Base-by-base conservation (phyloP, 2,888 invertebrate genomes). In the Conistra vaccinii region DNA sequence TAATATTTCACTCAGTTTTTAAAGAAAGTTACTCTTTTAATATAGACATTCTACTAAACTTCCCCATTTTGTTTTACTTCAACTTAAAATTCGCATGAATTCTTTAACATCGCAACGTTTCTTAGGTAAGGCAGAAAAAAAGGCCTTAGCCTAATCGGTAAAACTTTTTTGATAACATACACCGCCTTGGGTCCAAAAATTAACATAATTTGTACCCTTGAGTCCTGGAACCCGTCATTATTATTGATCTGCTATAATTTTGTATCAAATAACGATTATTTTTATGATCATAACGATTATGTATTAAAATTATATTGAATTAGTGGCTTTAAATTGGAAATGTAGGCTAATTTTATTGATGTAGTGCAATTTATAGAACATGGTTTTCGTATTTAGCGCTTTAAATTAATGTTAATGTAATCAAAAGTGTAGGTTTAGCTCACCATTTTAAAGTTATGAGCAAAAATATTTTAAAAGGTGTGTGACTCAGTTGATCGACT, bases 151-250 rank as follows among this genome's bases (percentile, higher is more conserved):
- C 12, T 78, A 73, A 81, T 83, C 73, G 73, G 42, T 83, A 70
- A 35, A 73, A 58, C 42, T 68, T 81, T 79, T 83, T 73, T 80
- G 69, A 57, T 75, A 75, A 73, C 68, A 35, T 67, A 73, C 69
- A 39, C 42, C 23, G 55, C 62, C 69, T 60, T 58, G 67, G 60
- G 67, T 61, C 12, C 23, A 51, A 74, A 84, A 65, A 83, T 83
- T 85, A 70, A 77, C 81, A 83, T 83, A 85, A 83, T 81, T 85
- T 73, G 57, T 74, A 74, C 72, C 74, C 57, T 63, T 45, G 57
- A n/a, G 58, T 73, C 53, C 39, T 1, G 51, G 55, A 68, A 73
- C 81, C 76, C 53, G 17, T 73, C 39, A 81, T 83, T 84, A 83
- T 76, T 76, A 61, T 66, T 63, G 73, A 84, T 84, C 69, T 10